Conservation (phyloP, 1,140 invertebrate species). For the Orius laevigatus region DNA sequence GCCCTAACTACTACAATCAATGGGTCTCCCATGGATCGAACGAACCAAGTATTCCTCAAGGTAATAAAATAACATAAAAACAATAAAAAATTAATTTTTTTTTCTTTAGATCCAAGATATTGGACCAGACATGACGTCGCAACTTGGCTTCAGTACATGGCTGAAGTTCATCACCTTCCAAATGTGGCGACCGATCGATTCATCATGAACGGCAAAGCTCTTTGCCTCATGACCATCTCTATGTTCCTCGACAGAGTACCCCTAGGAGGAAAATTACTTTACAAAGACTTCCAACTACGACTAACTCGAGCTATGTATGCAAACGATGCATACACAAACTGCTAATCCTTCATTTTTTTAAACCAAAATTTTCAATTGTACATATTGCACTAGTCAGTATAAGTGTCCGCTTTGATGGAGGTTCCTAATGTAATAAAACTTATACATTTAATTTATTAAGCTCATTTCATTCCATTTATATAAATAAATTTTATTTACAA, state of each 20-base stretch:
- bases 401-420: neutral
- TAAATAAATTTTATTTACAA: conserved; percentile 2
- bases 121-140: conserved; percentile 50
- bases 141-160: conserved; percentile 41
- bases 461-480: conserved; percentile 3
- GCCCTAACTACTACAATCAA: conserved; percentile 13
- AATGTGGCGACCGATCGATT: conserved; percentile 40
- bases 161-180: conserved; percentile 38
- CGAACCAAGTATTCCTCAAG: conserved; percentile 13
- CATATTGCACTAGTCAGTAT: too few species aligned
- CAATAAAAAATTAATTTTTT: conserved; percentile 3
- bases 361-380: neutral
- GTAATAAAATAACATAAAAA: neutral
- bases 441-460: neutral
- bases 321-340: conserved; percentile 8
- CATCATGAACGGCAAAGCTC: conserved; percentile 60
- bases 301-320: conserved; percentile 28
- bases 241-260: conserved; percentile 57
- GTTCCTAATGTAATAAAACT: neutral
- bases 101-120: conserved; percentile 42
- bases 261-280: conserved; percentile 45
- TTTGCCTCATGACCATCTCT: conserved; percentile 53
- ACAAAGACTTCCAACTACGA: conserved; percentile 35
- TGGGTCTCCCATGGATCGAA: neutral
- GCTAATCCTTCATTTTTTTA: neutral